Base-by-base conservation (phyloP, 2,888 invertebrate species). In the Sialis lutaria region DNA sequence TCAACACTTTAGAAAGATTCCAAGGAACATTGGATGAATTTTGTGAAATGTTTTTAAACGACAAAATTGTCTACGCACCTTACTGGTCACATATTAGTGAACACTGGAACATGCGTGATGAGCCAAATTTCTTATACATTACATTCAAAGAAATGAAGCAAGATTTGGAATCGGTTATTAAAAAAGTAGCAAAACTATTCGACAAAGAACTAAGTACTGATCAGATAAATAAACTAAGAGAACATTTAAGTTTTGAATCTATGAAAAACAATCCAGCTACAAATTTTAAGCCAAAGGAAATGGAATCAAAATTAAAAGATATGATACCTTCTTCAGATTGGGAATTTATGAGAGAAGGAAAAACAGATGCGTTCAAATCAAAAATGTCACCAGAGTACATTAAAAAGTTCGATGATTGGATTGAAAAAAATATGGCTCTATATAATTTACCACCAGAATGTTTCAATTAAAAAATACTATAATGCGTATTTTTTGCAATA, bases 381-480 rank as follows among this genome's bases (percentile, higher is more conserved):
- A 53, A 52, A 46, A 64, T 69, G 67, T 55, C 58, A 0, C 53
- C 55, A 1, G 59, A 61, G 30, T 50, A 63, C 33, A 57, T 64
- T 9, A 54, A 58, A 44, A 67, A 70, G 51, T 82, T 87, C 55
- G 82, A 86, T 59, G 64, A 73, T 6, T 82, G 82, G 81, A 75
- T 72, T 2, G 71, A 68, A 12, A 57, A 68, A 39, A 72, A 79
- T 60, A 59, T 37, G 37, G 12, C n/a, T 6, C 6, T 5, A 2
- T 37, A 37, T 37, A 12, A 12, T 10, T 37, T 37, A 8, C 37
- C 37, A 22, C 2, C 22, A 22, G 22, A 22, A 22, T 22, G 22
- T 22, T 22, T 22, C 22, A 22, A 22, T 22, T 22, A 22, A 22
- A n/a, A 22, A 22, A 22, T 22, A 22, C 22, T 22, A 22, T 22